Base-by-base conservation (phyloP, 35 echinoderm and acorn worm species). In the Holothuria glaberrima region DNA sequence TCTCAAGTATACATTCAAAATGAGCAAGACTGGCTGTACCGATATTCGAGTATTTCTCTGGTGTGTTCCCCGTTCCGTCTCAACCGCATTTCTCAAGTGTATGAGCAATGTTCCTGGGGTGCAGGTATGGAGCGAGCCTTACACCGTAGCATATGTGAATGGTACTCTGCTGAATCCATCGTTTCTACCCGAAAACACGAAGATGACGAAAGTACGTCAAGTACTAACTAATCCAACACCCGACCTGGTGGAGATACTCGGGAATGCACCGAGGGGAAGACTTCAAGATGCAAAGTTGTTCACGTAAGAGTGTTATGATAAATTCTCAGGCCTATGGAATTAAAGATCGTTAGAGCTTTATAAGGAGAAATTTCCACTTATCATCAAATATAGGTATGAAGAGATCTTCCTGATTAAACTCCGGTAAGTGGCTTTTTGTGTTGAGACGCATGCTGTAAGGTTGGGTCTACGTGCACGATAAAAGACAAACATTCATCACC, bases 21-120 rank as follows among this genome's bases (percentile, higher is more conserved):
- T 41, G 36, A 41, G 36, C 36, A 41, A 41, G 36, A 2, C 36
- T 41, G 7, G 36, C n/a, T n/a, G n/a, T n/a, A n/a, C n/a, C 2
- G 36, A 41, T 41, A 41, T 12, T 9, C 35, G 46, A 41, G 34
- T 75, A 38, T 75, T 75, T 41, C 33, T 75, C 12, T 75, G 71
- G 71, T 75, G 71, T 24, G 71, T 75, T 41, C 71, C 71, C 13
- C 71, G 71, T 18, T 75, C 71, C 30, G 71, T 41, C 71, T 75
- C 71, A 3, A 75, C 71, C 2, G 71, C 71, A 19, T 14, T 75
- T 45, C 18, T 75, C 20, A 75, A 75, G 24, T 75, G 71, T 21
- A 75, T 75, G 71, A 75, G 71, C 35, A 75, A 75, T 41, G 71
- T 75, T 18, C 13, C 30, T 75, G 71, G 71, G 35, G 71, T 75